phyloP scores from a whole-genome alignment of 2,888 invertebrate species.

The Melikaiella ostensackeni region DNA sequence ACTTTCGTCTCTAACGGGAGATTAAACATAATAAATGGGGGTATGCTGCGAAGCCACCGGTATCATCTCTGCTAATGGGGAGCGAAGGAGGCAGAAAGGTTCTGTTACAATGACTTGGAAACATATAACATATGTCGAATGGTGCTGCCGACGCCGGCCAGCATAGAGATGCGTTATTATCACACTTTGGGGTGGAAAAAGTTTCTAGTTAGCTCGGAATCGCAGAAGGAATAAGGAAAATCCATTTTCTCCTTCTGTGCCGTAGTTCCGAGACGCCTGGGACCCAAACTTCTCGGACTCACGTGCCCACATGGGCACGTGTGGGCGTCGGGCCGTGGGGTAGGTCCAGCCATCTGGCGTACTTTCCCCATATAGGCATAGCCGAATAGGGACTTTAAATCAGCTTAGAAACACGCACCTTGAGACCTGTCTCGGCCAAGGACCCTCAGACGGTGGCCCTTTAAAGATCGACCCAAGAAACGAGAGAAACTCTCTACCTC shows the following conservation, averaged over 20 bases:
- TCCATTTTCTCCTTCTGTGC: conserved; percentile 12
- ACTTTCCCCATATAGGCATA: conserved; percentile 37
- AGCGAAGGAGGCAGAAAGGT: conserved; percentile 16
- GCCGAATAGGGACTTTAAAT: conserved; percentile 66
- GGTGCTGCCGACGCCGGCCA: conserved; percentile 55
- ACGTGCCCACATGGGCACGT: too few species aligned
- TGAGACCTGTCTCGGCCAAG: conserved; percentile 72
- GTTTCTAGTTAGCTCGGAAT: conserved; percentile 40
- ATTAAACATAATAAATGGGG: conserved; percentile 56
- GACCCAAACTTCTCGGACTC: too few species aligned
- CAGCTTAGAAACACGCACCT: conserved; percentile 68
- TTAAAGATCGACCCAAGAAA: conserved; percentile 62
- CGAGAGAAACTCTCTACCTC: conserved; percentile 38
- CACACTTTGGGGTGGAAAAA: conserved; percentile 44
- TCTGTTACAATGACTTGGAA: conserved; percentile 49
- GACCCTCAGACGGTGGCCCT: conserved; percentile 66
- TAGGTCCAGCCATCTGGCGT: conserved; percentile 67
- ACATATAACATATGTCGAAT: conserved; percentile 74
- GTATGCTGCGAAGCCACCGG: conserved; percentile 7
- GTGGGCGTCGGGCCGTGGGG: conserved; percentile 56
- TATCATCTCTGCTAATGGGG: conserved; percentile 29
- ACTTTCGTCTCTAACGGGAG: conserved; percentile 61
- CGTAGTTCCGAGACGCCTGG: conserved; percentile 39
- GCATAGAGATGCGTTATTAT: conserved; percentile 72
- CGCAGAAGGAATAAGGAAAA: not conserved